phyloP scores from a whole-genome alignment of 1,140 invertebrate species.

The Zaprionus inermis region DNA sequence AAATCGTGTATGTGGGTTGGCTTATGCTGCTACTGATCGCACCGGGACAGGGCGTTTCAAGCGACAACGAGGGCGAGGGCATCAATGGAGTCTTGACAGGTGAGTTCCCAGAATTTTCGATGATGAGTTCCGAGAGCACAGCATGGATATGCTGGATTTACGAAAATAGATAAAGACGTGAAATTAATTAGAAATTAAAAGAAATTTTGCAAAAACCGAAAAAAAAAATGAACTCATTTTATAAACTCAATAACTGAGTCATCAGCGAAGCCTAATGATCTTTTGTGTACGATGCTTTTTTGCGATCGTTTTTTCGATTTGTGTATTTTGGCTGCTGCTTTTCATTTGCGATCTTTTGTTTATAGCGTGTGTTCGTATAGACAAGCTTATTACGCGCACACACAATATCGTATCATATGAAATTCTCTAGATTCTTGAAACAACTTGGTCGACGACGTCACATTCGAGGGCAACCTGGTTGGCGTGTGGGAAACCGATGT shows the following conservation, averaged over 20 bases:
- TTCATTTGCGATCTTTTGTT: constrained; percentile 17
- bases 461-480: neutral
- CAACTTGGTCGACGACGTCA: constrained; percentile 5
- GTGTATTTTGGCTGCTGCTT: constrained; percentile 10
- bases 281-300: constrained; percentile 30
- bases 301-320: neutral
- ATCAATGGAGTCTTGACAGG: constrained; percentile 34
- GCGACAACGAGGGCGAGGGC: neutral
- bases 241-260: constrained; percentile 44
- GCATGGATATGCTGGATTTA: constrained; percentile 19
- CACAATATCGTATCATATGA: constrained; percentile 5
- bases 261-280: constrained; percentile 38
- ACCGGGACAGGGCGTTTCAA: neutral
- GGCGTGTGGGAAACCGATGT: constrained; percentile 10
- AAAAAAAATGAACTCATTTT: constrained; percentile 51
- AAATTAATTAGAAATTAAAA: constrained; percentile 29
- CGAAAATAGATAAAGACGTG: constrained; percentile 29
- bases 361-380: constrained; percentile 19
- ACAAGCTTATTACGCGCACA: constrained; percentile 35
- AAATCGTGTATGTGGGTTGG: constrained; percentile 4
- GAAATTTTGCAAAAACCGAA: constrained; percentile 15
- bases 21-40: constrained; percentile 5
- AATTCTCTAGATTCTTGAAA: constrained; percentile 40
- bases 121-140: constrained; percentile 3
- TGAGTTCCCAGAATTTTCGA: constrained; percentile 34